phyloP scores from a whole-genome alignment of 2,888 invertebrate genomes.

The Scotopteryx bipunctaria region DNA sequence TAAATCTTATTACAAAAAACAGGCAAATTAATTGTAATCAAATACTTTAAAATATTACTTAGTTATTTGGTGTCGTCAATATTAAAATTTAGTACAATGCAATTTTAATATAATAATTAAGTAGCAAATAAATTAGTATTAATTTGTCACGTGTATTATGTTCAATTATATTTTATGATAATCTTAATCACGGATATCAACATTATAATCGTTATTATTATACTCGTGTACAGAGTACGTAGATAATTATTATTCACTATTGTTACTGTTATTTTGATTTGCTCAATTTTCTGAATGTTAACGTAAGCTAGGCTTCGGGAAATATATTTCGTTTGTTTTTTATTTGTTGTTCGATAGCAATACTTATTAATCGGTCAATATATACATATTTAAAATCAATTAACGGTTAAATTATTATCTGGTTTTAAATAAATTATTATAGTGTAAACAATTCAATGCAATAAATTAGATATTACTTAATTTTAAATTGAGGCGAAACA shows the following conservation, averaged over 20 bases:
- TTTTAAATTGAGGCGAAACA: neutral
- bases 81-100: slow-evolving; percentile 73
- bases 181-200: slow-evolving; percentile 59
- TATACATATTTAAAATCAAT: slow-evolving; percentile 2
- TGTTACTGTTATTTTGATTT: slow-evolving; percentile 81
- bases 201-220: slow-evolving; percentile 59
- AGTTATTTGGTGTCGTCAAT: slow-evolving; percentile 69
- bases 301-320: slow-evolving; percentile 70
- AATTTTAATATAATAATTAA: slow-evolving; percentile 60
- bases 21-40: slow-evolving; percentile 61
- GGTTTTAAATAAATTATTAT: slow-evolving; percentile 2
- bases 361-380: slow-evolving; percentile 22
- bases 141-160: slow-evolving; percentile 60
- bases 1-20: slow-evolving; percentile 43
- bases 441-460: slow-evolving; percentile 4
- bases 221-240: slow-evolving; percentile 70
- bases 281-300: slow-evolving; percentile 80
- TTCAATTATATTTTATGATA: slow-evolving; percentile 62
- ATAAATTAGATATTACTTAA: slow-evolving; percentile 1
- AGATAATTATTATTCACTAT: slow-evolving; percentile 60
- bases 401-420: neutral
- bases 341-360: slow-evolving; percentile 46
- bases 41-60: slow-evolving; percentile 56
- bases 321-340: slow-evolving; percentile 63
- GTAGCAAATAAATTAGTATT: slow-evolving; percentile 51